Conservation (phyloP, 2,888 invertebrate species). For the Amiota minor region DNA sequence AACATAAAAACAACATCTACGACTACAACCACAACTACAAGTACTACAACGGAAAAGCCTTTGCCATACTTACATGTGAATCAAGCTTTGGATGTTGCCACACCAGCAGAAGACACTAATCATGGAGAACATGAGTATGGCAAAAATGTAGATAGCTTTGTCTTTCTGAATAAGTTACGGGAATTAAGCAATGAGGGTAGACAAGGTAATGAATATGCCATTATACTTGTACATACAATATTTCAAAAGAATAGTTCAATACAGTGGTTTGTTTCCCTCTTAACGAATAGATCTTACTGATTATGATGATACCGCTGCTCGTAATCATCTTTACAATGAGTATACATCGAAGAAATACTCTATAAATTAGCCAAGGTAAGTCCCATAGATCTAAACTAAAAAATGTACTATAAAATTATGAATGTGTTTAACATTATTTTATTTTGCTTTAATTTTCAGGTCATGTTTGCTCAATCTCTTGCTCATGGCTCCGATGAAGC, state of each 20-base stretch:
- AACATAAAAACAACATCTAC: conserved; percentile 50
- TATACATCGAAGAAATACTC: conserved; percentile 84
- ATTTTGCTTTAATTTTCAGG: conserved; percentile 68
- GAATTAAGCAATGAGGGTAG: conserved; percentile 61
- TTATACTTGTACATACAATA: too few relatives aligned
- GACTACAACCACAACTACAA: conserved; percentile 58
- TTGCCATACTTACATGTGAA: conserved; percentile 55
- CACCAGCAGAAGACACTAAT: conserved; percentile 41
- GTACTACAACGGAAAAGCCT: conserved; percentile 63
- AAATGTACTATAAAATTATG: too few relatives aligned
- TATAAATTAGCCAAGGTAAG: conserved; percentile 84
- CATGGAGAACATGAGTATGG: conserved; percentile 38
- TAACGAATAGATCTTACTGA: conserved; percentile 73
- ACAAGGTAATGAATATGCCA: conserved; percentile 42
- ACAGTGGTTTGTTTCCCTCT: too few relatives aligned
- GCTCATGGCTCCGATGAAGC: conserved; percentile 81
- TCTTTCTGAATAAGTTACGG: conserved; percentile 69
- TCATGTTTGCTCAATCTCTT: conserved; percentile 85
- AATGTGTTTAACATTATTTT: too few relatives aligned
- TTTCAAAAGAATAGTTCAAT: too few relatives aligned
- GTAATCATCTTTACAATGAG: conserved; percentile 82
- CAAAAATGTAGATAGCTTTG: conserved; percentile 67
- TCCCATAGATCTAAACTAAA: too few relatives aligned
- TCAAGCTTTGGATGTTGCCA: conserved; percentile 41
- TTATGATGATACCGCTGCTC: conserved; percentile 81